Base-by-base conservation (phyloP, 1,140 invertebrate species). In the Polyergus mexicanus region DNA sequence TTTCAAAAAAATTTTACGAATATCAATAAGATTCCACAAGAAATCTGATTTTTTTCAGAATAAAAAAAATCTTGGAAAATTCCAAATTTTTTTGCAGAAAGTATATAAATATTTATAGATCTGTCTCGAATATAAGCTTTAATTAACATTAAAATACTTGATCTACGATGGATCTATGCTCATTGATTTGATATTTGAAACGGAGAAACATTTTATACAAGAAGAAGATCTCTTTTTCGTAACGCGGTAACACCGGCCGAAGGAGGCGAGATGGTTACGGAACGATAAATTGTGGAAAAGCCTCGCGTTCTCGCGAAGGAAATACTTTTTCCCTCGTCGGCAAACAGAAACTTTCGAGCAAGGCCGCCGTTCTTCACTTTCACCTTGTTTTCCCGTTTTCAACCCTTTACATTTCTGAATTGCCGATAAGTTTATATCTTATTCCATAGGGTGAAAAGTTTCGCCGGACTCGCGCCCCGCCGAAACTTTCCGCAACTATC, bases 381-480 rank as follows among this genome's bases (percentile, higher is more conserved):
- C 85, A 86, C 86, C 84, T 81, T 69, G 65, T 87, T 77, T 76
- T 83, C 47, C 80, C 86, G 44, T 51, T 81, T 28, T 58, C 85
- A 85, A 78, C 51, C 72, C 84, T 85, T 78, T 83, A 60, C 38
- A 74, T 83, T 83, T 83, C 78, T 83, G 38, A 83, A 83, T 83
- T 41, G 51, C 47, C 74, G 90, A 91, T 93, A 92, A 93, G 92
- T 92, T 92, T 83, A 75, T 86, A 91, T 91, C 92, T 92, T 78
- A 68, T 85, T 68, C 13, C 62, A 56, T 72, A 60, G 63, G 54
- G 74, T 28, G 75, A 80, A 68, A 85, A 85, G 84, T 85, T 85
- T 51, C 16, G 62, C 25, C 68, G 65, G 76, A 51, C 47, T 51
- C 47, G 19, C 25, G 60, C 75, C 35, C 60, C 51, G 32, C n/a